phyloP scores from a whole-genome alignment of 2,888 invertebrate species.

The Caenorhabditis sp. region DNA sequence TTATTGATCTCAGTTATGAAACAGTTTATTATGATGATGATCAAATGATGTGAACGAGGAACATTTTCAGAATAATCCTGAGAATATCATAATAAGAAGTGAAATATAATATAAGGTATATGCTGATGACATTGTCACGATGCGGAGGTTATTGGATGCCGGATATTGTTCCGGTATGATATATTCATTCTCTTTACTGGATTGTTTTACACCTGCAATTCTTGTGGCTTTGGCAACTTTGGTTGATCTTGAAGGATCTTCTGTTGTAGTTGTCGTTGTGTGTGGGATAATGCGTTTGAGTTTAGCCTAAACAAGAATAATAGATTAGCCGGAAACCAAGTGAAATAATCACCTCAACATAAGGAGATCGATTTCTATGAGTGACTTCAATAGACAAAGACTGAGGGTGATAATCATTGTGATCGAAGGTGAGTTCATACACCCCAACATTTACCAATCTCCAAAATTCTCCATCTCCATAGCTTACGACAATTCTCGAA shows the following conservation, averaged over 20 bases:
- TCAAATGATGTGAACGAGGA: neutral
- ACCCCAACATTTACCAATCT: slow-evolving; percentile 85
- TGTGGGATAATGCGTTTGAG: slow-evolving; percentile 24
- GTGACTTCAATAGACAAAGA: slow-evolving; percentile 45
- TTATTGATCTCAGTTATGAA: neutral
- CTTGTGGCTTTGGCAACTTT: neutral
- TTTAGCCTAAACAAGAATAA: slow-evolving; percentile 15
- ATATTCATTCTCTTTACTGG: slow-evolving; percentile 16
- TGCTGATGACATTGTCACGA: slow-evolving; percentile 26
- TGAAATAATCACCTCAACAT: slow-evolving; percentile 3
- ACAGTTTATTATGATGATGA: neutral
- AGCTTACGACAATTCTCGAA: slow-evolving; percentile 82
- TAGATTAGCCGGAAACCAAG: no score
- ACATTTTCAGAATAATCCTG: neutral
- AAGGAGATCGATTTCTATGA: slow-evolving; percentile 35
- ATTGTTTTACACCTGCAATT: slow-evolving; percentile 6
- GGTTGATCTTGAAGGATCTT: slow-evolving; percentile 5
- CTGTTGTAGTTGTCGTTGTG: neutral
- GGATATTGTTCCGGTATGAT: slow-evolving; percentile 7
- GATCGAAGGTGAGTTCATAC: slow-evolving; percentile 75
- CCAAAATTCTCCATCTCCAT: slow-evolving; percentile 89
- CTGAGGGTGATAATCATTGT: slow-evolving; percentile 48
- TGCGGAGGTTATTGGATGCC: slow-evolving; percentile 23
- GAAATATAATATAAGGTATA: neutral
- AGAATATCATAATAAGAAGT: neutral